Evolutionary conservation across 2,797 vertebrate genomes (phyloP), one percentile per base, ranked within the genome.

Genomic region (Syndactyla subalaris): DNA sequence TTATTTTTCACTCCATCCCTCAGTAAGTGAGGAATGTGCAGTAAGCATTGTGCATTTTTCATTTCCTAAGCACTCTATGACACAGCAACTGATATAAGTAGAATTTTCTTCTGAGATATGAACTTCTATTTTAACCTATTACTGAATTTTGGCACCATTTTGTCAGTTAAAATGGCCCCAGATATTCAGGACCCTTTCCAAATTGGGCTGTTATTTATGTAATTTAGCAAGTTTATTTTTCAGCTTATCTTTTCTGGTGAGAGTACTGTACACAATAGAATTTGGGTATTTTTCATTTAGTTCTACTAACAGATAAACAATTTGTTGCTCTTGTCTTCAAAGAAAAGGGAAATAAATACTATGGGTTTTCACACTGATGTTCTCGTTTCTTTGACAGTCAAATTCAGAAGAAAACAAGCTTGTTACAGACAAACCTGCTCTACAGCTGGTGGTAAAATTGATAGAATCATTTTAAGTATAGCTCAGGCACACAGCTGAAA

Each of bases 191-290:
- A 77, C 7, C 32, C 45, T 96, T 86, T 87, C 30, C 48, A 94
- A 96, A 93, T 7, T 77, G 58, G 34, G 19, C 32, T 93, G 59
- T 65, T 92, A 88, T 82, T 93, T 92, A 85, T 36, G 39, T 27
- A 43, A 88, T 86, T 89, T 81, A 88, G 38, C 5, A 93, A 85
- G 94, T 88, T 77, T 80, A 67, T 87, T 91, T 93, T 92, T 92
- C 76, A 91, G 48, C 9, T 75, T 81, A 63, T 70, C 38, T 83
- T 54, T 27, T 85, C 34, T 0, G 0, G 24, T 72, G 76, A 91
- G 59, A 74, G 29, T 46, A 63, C 14, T 63, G 39, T 61, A 46
- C 34, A 51, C 34, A 95, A 93, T 3, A 80, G 29, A 96, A 76
- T 86, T 67, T 67, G 21, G 58, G 72, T 66, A 10, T 29, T 84